Evolutionary conservation across 1,140 invertebrate genomes (phyloP), one percentile per base, ranked within the genome.

Genomic region (Megathymus violae): DNA sequence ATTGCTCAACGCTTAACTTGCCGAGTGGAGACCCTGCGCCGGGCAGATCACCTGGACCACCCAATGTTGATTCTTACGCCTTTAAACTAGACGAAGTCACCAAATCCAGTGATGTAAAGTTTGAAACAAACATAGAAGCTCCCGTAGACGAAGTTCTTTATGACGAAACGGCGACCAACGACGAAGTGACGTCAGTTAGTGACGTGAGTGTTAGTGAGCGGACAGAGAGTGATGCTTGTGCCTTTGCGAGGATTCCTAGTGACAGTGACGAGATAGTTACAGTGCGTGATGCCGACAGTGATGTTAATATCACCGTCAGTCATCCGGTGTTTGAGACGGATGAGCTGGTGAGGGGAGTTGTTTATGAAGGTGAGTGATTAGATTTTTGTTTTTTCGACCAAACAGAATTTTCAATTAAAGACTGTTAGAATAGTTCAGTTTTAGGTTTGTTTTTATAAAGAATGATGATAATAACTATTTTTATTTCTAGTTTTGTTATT

Each of bases 21-120:
- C 87, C 87, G 1, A 89, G 76, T 50, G 88, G 88, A 0, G 88
- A 90, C 38, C 88, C 88, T 0, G 85, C 88, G 0, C 88, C 88
- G 1, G 88, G 88, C 0, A 74, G 88, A 4, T 90, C 88, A 1
- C 88, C 88, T 0, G 88, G 88, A 34, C 88, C 88, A 68, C 88
- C 88, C 63, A 7, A 70, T 10, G 17, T 36, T 11, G 51, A 62
- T n/a, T 34, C 41, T 9, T 54, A 69, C n/a, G n/a, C n/a, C 19
- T 41, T 40, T 9, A 62, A 63, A 41, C 3, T 54, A 51, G 66
- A 75, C 14, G 44, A 62, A 43, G 50, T 51, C 51, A 7, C 16
- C 0, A 65, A 65, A 56, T 17, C 19, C 41, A 47, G 38, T 51
- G 59, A 38, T 4, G 60, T 60, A 16, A 60, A 71, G 3, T 62